Evolutionary conservation across 2,113 vertebrate species (phyloP).

Genomic region (human): DNA sequence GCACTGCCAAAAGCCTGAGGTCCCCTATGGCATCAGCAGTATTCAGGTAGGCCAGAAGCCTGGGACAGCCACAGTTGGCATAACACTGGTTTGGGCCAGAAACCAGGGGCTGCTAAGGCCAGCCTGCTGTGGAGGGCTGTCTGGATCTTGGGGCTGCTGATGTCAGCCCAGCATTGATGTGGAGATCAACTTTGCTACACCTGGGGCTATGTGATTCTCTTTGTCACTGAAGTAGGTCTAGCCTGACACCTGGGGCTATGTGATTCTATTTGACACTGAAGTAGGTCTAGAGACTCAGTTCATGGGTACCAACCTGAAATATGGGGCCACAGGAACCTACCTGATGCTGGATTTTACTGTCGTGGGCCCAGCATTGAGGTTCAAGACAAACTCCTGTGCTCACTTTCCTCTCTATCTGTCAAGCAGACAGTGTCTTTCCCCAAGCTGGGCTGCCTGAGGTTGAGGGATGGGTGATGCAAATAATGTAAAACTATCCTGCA

Average conservation of each 20-base stretch:
- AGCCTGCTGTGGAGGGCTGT: neutral
- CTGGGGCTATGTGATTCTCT: too few species aligned
- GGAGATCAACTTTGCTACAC: neutral
- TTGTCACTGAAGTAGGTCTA: too few species aligned
- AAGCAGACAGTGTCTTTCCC: neutral
- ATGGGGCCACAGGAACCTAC: neutral
- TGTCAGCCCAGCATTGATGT: neutral
- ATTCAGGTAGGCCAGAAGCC: neutral
- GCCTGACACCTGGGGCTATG: neutral
- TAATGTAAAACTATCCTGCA: neutral
- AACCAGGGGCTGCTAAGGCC: neutral
- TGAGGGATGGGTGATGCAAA: neutral
- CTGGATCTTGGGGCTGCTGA: neutral
- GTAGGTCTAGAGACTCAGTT: neutral
- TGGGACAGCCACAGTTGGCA: neutral
- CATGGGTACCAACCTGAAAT: too few species aligned
- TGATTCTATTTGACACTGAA: neutral
- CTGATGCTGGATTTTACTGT: neutral
- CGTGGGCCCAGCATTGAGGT: neutral
- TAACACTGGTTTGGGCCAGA: neutral
- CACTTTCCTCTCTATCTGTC: neutral
- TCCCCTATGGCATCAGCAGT: neutral
- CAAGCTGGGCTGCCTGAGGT: neutral
- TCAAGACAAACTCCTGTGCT: neutral
- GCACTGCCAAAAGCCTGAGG: neutral